Base-by-base conservation (phyloP, 1,140 invertebrate species). In the Adelges cooleyi region DNA sequence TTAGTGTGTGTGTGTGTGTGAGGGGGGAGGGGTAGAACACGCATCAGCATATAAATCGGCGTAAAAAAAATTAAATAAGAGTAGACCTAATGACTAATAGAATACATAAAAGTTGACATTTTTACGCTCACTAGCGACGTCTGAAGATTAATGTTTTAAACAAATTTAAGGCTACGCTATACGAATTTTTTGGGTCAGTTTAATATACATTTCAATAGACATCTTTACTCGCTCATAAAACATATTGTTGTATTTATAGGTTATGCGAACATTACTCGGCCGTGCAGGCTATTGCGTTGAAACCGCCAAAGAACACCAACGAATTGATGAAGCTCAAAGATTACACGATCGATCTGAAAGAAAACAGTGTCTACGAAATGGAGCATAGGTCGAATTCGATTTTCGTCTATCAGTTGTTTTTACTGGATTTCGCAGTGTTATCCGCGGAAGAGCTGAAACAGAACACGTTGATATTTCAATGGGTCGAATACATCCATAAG, bases 401-500 rank as follows among this genome's bases (percentile, higher is more conserved):
- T 1, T 69, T 74, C 67, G 50, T 54, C 5, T 73, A 72, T 46
- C 82, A 90, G 17, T 73, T 85, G 66, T 90, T 91, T 73, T 74
- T 91, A 3, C 84, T 87, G 3, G 88, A 95, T 74, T 87, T 88
- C 72, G 83, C 83, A 0, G 75, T 80, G 0, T 82, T 94, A 59
- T 84, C 86, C 0, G 84, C 87, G 0, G 77, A 88, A 10, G 89
- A 95, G 75, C 84, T 94, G 67, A 90, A 90, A 73, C 83, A 85
- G 8, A 93, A 93, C 72, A 88, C 87, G 65, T 84, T 85, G 66
- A 84, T 87, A 0, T 92, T 93, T 71, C 84, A 87, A 71, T 94
- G 90, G 90, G 81, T 72, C 72, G 77, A 84, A n/a, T 81, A 84
- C 33, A 84, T 95, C 78, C 81, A 85, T 1, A 80, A 81, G 23